These are phyloP conservation scores for Pseudomyrmex gracilis DNA, from an alignment of 1,140 invertebrate species.

Conservation along the genomic window DNA sequence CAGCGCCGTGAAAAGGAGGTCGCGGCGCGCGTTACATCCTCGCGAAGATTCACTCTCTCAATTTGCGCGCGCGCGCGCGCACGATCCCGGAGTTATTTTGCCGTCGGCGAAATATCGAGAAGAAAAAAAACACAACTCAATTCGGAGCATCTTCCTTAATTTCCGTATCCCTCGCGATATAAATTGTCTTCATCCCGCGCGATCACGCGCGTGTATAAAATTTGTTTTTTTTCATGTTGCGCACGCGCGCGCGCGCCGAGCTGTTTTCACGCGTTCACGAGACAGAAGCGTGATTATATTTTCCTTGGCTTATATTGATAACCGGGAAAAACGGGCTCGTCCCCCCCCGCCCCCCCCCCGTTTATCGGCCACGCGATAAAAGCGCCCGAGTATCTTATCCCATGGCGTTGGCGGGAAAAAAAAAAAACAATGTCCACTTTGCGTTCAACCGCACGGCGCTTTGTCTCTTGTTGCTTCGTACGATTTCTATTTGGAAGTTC, in stretches of 20 bases:
- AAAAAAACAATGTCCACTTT: conserved; percentile 11
- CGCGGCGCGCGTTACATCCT: background rate
- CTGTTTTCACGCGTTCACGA: background rate
- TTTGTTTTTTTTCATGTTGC: too few relatives aligned
- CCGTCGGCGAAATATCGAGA: background rate
- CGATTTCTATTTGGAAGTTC: background rate
- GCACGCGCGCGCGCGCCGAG: background rate
- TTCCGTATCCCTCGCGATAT: too few relatives aligned
- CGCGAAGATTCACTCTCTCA: conserved; percentile 8
- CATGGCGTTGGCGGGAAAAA: background rate
- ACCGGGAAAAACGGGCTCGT: background rate
- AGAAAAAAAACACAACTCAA: background rate
- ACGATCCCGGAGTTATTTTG: background rate
- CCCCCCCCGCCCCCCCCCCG: too few relatives aligned
- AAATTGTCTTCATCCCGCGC: too few relatives aligned
- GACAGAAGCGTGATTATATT: conserved; percentile 5
- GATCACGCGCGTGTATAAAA: too few relatives aligned
- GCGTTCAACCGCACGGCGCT: background rate
- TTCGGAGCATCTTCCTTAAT: too few relatives aligned
- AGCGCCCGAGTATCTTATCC: conserved; percentile 19
- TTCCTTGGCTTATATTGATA: conserved; percentile 17
- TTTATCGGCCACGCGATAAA: conserved; percentile 21
- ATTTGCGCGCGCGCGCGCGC: background rate
- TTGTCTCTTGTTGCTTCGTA: background rate
- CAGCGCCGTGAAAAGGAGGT: conserved; percentile 16